A percentile compares a stretch with the other conserved stretches of the same genome.
These are phyloP conservation scores for Pelecanoides urinatrix DNA, from an alignment of 2,113 vertebrate species.

Conservation along the genomic window DNA sequence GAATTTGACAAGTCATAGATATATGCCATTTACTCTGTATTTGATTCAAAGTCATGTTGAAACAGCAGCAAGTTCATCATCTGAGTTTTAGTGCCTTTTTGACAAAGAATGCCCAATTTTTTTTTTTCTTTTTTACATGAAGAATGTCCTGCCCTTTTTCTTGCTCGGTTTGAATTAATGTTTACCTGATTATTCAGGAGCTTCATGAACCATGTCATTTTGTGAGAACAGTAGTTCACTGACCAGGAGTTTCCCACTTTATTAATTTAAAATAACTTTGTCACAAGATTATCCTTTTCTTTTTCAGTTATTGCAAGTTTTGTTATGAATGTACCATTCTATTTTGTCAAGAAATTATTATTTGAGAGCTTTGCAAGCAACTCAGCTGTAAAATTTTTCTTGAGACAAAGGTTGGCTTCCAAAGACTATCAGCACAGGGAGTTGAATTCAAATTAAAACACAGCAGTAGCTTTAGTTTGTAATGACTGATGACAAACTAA, in stretches of 20 bases:
- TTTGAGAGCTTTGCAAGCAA: not conserved
- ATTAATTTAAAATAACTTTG: not conserved
- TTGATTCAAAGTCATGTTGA: not conserved
- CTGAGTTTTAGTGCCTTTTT: not conserved
- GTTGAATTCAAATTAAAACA: not conserved
- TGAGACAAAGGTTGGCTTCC: not conserved
- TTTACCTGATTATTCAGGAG: not conserved
- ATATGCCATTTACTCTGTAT: not conserved
- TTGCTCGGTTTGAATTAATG: not conserved
- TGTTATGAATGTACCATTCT: not conserved
- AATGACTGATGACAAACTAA: not conserved
- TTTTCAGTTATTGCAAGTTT: not conserved
- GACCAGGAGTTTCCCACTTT: not conserved
- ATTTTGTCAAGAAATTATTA: not conserved
- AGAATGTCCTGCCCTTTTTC: not conserved
- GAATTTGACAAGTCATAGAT: not conserved
- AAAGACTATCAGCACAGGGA: not conserved
- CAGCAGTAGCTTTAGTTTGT: not conserved
- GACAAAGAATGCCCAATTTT: not conserved
- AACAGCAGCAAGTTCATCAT: not conserved
- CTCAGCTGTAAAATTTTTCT: constrained; percentile 3
- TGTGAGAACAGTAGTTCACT: not conserved
- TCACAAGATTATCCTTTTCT: not conserved
- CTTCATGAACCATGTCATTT: not conserved
- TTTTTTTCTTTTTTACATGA: not conserved